Conservation (phyloP, 1,140 invertebrate species). For the Diorhabda sublineata region DNA sequence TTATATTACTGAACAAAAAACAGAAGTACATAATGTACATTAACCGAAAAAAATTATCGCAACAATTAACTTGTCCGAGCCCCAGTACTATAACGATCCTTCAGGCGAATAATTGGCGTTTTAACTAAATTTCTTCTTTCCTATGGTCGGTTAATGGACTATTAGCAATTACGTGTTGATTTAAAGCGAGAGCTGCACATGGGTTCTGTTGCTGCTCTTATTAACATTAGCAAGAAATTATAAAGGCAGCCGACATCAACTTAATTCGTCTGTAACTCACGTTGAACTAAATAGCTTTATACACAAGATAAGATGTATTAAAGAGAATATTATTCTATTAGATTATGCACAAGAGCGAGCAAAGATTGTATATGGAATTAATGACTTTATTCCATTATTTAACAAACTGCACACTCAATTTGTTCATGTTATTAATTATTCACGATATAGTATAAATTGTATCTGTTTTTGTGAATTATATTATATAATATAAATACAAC, state of each 20-base stretch:
- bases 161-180: constrained; percentile 36
- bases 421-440: too few species aligned
- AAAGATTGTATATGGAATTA: too few species aligned
- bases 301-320: neutral
- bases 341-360: too few species aligned
- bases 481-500: too few species aligned
- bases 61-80: neutral
- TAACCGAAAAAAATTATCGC: too few species aligned
- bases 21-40: too few species aligned
- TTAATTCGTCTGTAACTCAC: neutral
- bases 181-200: constrained; percentile 25
- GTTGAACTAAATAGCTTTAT: neutral
- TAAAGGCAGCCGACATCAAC: constrained; percentile 27
- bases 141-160: constrained; percentile 27
- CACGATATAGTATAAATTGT: too few species aligned
- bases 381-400: too few species aligned
- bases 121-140: constrained; percentile 29
- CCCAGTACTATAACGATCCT: constrained; percentile 9
- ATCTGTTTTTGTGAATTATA: too few species aligned
- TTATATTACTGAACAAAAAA: too few species aligned
- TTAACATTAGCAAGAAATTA: constrained; percentile 33
- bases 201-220: constrained; percentile 29
- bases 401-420: too few species aligned
- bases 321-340: too few species aligned
- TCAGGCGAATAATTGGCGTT: constrained; percentile 22